phyloP scores from a whole-genome alignment of 2,113 vertebrate species.

The Maccullochella peelii region DNA sequence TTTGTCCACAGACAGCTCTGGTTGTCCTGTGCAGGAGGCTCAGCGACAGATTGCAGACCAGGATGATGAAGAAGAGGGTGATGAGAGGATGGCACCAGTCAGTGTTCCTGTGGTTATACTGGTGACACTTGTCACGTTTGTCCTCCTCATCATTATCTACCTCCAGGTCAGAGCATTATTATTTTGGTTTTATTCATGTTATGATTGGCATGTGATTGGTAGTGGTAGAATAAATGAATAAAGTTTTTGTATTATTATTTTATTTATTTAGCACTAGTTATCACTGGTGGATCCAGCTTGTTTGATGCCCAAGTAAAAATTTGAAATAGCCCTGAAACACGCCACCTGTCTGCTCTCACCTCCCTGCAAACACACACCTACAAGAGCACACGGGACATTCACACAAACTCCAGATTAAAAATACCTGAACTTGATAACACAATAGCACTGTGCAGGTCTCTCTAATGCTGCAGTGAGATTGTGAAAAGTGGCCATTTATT shows the following conservation, averaged over 20 bases:
- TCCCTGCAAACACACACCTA: too few species aligned
- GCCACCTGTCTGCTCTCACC: too few species aligned
- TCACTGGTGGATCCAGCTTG: neutral
- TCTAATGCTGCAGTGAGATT: neutral
- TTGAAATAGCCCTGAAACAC: too few species aligned
- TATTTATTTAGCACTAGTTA: neutral
- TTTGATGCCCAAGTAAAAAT: neutral
- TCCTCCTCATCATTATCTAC: slow-evolving; percentile 54
- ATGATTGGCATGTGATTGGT: neutral
- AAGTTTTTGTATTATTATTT: too few species aligned
- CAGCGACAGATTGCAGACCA: neutral
- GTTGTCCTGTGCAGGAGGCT: neutral
- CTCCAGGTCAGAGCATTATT: slow-evolving; percentile 58
- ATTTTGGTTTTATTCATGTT: neutral
- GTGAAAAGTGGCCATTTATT: neutral
- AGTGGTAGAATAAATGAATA: too few species aligned
- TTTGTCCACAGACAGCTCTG: slow-evolving; percentile 29
- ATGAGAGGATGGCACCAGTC: neutral
- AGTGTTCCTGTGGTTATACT: slow-evolving; percentile 51
- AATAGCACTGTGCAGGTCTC: neutral
- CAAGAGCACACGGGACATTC: too few species aligned
- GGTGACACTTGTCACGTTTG: slow-evolving; percentile 34
- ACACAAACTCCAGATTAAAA: too few species aligned
- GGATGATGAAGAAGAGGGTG: neutral
- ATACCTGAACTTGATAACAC: neutral